Conservation (phyloP, 2,888 invertebrate genomes). For the Parnassius mnemosyne region DNA sequence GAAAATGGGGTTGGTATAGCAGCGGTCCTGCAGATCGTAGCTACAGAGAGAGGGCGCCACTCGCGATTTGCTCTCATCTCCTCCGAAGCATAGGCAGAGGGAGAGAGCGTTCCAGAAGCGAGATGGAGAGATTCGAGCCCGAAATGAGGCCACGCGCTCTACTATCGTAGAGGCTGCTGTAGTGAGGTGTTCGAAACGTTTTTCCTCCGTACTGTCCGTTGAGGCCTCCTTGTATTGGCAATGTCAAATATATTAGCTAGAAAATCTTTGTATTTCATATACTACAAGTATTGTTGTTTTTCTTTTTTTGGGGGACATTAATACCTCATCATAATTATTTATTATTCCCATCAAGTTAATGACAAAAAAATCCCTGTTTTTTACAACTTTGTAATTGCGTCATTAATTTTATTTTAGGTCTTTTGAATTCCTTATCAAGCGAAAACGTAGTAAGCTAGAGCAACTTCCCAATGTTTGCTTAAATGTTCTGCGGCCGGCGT, state of each 20-base stretch:
- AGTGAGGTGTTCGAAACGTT: slow-evolving; percentile 57
- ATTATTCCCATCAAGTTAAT: no score
- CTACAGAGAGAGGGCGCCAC: slow-evolving; percentile 63
- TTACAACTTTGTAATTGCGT: no score
- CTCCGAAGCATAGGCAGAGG: slow-evolving; percentile 50
- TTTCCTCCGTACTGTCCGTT: slow-evolving; percentile 47
- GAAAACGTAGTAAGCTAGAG: no score
- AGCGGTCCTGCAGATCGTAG: slow-evolving; percentile 55
- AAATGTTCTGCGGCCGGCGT: slow-evolving; percentile 16
- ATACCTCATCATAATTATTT: no score
- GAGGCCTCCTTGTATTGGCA: slow-evolving; percentile 52
- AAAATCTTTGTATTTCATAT: no score
- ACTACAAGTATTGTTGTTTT: no score
- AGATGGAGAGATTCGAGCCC: slow-evolving; percentile 34
- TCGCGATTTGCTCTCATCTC: slow-evolving; percentile 48
- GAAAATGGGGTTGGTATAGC: slow-evolving; percentile 62
- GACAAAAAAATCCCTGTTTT: no score
- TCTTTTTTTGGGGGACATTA: no score
- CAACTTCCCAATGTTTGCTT: slow-evolving; percentile 10
- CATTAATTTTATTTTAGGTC: no score
- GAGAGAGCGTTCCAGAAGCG: slow-evolving; percentile 36
- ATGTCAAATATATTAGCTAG: not conserved
- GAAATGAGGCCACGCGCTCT: slow-evolving; percentile 42
- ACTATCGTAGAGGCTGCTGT: slow-evolving; percentile 52
- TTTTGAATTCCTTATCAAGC: no score